Evolutionary conservation across 2,888 invertebrate genomes (phyloP).

Genomic region (Mythimna lalbum): DNA sequence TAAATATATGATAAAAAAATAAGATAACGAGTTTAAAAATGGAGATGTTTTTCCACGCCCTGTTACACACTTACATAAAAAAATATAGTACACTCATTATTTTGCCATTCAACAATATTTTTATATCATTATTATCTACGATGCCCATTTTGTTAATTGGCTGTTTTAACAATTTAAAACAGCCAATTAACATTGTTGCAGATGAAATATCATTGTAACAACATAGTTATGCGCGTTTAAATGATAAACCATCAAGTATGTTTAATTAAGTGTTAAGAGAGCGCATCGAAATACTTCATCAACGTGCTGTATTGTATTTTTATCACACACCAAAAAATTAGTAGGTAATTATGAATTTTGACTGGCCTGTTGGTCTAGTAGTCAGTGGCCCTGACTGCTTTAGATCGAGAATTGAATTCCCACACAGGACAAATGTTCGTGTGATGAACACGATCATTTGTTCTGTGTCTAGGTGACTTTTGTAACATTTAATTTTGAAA

Average conservation of each 20-base stretch:
- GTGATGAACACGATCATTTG: too few relatives aligned
- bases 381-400: too few relatives aligned
- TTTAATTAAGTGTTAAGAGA: slow-evolving; percentile 14
- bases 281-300: slow-evolving; percentile 12
- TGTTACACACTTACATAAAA: not conserved
- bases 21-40: not conserved
- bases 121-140: slow-evolving; percentile 21
- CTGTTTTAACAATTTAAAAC: too few relatives aligned
- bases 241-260: slow-evolving; percentile 16
- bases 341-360: not conserved
- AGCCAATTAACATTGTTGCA: slow-evolving; percentile 26
- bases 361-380: too few relatives aligned
- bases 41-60: slow-evolving; percentile 3
- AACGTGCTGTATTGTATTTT: not conserved
- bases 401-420: too few relatives aligned
- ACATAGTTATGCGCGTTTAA: slow-evolving; percentile 16
- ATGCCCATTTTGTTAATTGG: not conserved
- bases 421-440: too few relatives aligned
- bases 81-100: not conserved
- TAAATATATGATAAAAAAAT: too few relatives aligned
- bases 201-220: slow-evolving; percentile 22
- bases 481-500: too few relatives aligned
- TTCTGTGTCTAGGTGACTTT: too few relatives aligned
- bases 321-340: not conserved
- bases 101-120: slow-evolving; percentile 2